Evolutionary conservation across 64 coral and sea anemone species (phyloP), one percentile per base, ranked within the genome.

Genomic region (Stichodactyla mertensii): DNA sequence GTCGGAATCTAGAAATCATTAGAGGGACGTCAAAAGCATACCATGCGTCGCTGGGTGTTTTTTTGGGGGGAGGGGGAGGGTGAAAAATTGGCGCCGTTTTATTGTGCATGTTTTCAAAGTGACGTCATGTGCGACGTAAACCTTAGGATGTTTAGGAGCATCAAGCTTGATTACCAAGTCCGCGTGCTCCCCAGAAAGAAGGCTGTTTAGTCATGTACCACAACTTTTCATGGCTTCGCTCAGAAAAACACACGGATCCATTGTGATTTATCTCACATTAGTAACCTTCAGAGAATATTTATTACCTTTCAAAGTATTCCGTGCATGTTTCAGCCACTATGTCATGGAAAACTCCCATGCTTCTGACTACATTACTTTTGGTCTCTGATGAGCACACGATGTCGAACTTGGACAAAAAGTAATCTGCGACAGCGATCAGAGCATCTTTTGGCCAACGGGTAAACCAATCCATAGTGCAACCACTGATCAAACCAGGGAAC

Each of bases 381-480:
- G 87, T 98, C 52, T 89, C 90, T 6, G 92, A 79, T 80, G 87
- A 83, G 55, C 95, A 98, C 0, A 91, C 91, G 85, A 98, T 98
- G 19, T 98, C 95, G 61, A 94, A 98, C 87, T 92, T 94, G 28
- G 95, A 98, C 80, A 98, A 59, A 64, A 98, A 98, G 80, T 98
- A 94, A 83, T 98, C 95, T 77, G 95, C 95, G 6, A 98, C 95
- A 54, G 95, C 95, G 56, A 98, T 94, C 89, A 98, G 86, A 53
- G 95, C 95, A 86, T 98, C 95, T 64, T 98, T 98, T 51, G 95
- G 95, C 95, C 95, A 98, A 82, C 95, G 95, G 81, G 92, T 98
- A 61, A 98, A 98, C 95, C 95, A 98, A 77, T 98, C 95, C 95
- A 98, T 98, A 13, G 95, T 98, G 24, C 95, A 98, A 23, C 95